A percentile compares a stretch with the other conserved stretches of the same genome.
phyloP scores from a whole-genome alignment of 2,888 invertebrate species.

The Dinocampus coccinellae region DNA sequence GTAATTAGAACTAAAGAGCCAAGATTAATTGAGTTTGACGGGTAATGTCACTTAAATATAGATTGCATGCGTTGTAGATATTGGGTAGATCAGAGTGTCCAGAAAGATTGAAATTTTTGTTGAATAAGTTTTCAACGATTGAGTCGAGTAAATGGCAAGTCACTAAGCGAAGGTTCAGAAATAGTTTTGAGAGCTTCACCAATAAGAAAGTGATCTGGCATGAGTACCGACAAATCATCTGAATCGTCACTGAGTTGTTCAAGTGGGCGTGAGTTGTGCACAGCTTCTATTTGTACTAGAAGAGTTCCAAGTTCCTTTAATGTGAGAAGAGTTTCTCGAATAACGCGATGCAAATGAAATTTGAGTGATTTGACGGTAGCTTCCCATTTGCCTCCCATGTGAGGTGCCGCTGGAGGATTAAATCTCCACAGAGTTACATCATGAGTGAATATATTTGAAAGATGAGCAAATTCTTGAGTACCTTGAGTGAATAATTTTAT shows the following conservation, averaged over 20 bases:
- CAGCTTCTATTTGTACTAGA: background rate
- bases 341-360: background rate
- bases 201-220: background rate
- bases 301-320: background rate
- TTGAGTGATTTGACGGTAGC: background rate
- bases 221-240: background rate
- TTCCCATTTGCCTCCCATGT: background rate
- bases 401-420: background rate
- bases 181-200: background rate
- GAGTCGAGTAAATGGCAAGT: background rate
- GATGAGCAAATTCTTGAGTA: background rate
- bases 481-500: background rate
- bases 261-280: background rate
- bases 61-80: constrained; percentile 18
- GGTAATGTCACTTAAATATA: constrained; percentile 25
- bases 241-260: background rate
- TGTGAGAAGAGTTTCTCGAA: background rate
- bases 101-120: constrained; percentile 27
- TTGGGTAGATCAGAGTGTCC: constrained; percentile 21
- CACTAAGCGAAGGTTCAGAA: background rate
- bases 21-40: background rate
- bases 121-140: constrained; percentile 7
- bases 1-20: constrained; percentile 35
- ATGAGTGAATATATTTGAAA: too few species aligned
- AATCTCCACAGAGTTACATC: background rate